Conservation (phyloP, 2,113 vertebrate genomes). For the Mionectes macconnelli region DNA sequence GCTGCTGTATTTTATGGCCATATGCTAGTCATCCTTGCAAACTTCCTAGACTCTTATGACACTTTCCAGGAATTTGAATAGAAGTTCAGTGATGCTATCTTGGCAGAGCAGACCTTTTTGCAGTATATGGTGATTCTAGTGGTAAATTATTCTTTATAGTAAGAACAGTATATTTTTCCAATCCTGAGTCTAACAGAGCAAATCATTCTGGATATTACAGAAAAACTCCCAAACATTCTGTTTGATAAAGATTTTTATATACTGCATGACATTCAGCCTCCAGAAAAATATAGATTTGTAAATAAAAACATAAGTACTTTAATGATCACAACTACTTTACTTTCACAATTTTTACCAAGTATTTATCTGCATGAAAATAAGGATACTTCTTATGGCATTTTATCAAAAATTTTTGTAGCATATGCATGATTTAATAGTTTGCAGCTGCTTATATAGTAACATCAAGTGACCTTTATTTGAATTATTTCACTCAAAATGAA, state of each 20-base stretch:
- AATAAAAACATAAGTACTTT: neutral
- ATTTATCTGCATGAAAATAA: neutral
- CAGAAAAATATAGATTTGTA: neutral
- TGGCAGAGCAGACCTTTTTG: neutral
- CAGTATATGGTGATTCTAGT: neutral
- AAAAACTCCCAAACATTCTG: neutral
- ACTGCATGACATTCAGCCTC: neutral
- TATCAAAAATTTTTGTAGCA: neutral
- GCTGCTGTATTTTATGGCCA: neutral
- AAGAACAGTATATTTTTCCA: neutral
- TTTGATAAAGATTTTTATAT: neutral
- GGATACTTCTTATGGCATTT: neutral
- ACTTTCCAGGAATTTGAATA: neutral
- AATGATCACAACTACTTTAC: neutral
- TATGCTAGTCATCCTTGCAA: neutral
- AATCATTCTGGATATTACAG: neutral
- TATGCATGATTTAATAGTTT: neutral
- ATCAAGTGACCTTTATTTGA: neutral
- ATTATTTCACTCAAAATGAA: neutral
- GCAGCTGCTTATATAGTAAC: neutral
- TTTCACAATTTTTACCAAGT: neutral
- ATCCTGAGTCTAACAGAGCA: neutral
- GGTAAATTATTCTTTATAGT: neutral
- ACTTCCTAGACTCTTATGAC: neutral
- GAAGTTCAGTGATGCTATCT: neutral